Evolutionary conservation across 2,888 invertebrate genomes (phyloP).

Genomic region (Lobophora halterata): DNA sequence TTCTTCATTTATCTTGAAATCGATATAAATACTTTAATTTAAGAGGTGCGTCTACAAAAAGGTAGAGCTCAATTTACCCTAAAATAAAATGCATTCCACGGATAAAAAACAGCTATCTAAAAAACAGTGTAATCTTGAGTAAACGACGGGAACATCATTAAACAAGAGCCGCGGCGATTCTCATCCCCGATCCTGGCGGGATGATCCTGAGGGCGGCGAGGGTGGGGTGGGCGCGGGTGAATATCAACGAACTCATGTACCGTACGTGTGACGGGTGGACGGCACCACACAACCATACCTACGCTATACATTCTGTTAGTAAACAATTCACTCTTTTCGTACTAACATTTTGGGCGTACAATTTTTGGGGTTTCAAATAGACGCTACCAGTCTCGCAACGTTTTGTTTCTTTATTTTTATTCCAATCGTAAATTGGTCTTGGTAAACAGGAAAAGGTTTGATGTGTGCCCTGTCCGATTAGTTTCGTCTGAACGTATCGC

Average conservation of each 20-base stretch:
- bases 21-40: conserved; percentile 6
- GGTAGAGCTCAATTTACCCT: conserved; percentile 21
- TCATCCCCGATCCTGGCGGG: conserved; percentile 56
- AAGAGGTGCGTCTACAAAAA: conserved; percentile 4
- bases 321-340: conserved; percentile 65
- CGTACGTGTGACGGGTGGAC: conserved; percentile 67
- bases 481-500: background rate
- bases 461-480: background rate
- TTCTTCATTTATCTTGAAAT: conserved; percentile 1
- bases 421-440: conserved; percentile 5
- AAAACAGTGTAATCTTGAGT: conserved; percentile 61
- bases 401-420: conserved; percentile 23
- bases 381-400: conserved; percentile 17
- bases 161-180: conserved; percentile 56
- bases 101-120: conserved; percentile 38
- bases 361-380: conserved; percentile 23
- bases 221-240: conserved; percentile 44
- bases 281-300: conserved; percentile 49
- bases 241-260: conserved; percentile 77
- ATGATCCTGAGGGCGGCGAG: conserved; percentile 49
- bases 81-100: conserved; percentile 31
- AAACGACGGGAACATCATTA: conserved; percentile 73
- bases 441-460: conserved; percentile 1
- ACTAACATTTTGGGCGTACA: conserved; percentile 28
- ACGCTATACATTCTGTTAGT: conserved; percentile 71